Percentiles rank a stretch among this genome's conserved stretches.
phyloP scores from a whole-genome alignment of 2,797 vertebrate species.

The Oreochromis mossambicus region DNA sequence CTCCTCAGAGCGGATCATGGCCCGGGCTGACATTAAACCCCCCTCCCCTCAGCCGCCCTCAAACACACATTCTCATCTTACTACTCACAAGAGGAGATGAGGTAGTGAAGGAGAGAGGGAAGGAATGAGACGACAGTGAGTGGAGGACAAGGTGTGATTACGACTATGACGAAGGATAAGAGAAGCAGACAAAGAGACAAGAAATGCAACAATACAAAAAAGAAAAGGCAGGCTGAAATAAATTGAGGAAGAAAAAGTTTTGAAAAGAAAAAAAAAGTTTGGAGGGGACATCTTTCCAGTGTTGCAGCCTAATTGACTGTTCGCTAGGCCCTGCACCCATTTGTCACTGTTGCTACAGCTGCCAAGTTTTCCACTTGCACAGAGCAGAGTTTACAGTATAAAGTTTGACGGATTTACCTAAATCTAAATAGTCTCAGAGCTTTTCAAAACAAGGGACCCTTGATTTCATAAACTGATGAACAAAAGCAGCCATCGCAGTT shows the following conservation, averaged over 20 bases:
- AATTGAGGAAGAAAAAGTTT: constrained; percentile 1
- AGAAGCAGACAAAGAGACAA: background rate
- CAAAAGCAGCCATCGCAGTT: background rate
- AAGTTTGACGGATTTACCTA: background rate
- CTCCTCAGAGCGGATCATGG: constrained; percentile 68
- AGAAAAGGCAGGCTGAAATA: background rate
- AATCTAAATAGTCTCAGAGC: background rate
- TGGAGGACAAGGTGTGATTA: constrained; percentile 25
- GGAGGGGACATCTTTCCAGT: constrained; percentile 10
- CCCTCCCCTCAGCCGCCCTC: constrained; percentile 15
- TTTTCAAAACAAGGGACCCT: background rate
- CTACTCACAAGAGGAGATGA: constrained; percentile 33
- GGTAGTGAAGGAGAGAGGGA: constrained; percentile 21
- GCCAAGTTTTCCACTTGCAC: background rate
- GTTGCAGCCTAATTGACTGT: background rate
- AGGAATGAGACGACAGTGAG: constrained; percentile 6
- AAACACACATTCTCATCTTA: constrained; percentile 65
- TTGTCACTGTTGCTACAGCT: background rate
- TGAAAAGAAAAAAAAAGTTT: background rate
- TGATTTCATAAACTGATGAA: background rate
- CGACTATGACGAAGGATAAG: background rate
- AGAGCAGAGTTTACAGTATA: background rate
- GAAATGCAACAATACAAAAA: background rate
- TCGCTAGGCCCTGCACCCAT: background rate
- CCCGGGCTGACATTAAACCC: constrained; percentile 67